Base-by-base conservation (phyloP, 2,888 invertebrate species). In the Chaetogeoica ovagalla region DNA sequence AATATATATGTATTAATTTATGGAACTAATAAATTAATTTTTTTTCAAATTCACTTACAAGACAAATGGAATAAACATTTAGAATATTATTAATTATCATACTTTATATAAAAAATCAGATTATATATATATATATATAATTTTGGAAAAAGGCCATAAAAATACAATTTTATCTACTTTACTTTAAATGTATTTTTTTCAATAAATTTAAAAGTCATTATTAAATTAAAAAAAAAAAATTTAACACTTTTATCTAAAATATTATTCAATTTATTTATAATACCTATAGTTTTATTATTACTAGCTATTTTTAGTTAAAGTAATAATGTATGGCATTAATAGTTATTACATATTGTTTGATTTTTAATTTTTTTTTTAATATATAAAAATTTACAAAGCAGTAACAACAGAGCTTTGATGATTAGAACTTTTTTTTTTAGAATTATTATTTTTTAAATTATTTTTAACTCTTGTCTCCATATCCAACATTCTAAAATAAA, bases 391-490 rank as follows among this genome's bases (percentile, higher is more conserved):
- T 75, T 59, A 75, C 43, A 75, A 75, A 23, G 66, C 75, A 43
- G 75, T 75, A 43, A 75, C 75, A 66, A 57, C 57, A 57, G 75
- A 74, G 15, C 69, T 37, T 55, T 70, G 55, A 57, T 57, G 69
- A 57, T 55, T 70, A 37, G 57, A 60, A 21, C 75, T 66, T 75
- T 75, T 75, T 66, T 66, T 66, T 57, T 57, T 19, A 30, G 75
- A 66, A 19, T 43, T 66, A 57, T 65, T 75, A 43, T 60, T 71
- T 69, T 70, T 69, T 55, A 66, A 66, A 66, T 66, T 66, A 60
- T 23, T 43, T 73, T 63, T 74, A 74, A 23, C 43, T 30, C 30
- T 66, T 19, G 55, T 57, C 5, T 75, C 75, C 23, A 59, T 19
- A 30, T 75, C 75, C 75, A 30, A 11, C 23, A 39, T 21, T 75